phyloP scores from a whole-genome alignment of 2,888 invertebrate species.

The Sepiola atlantica region DNA sequence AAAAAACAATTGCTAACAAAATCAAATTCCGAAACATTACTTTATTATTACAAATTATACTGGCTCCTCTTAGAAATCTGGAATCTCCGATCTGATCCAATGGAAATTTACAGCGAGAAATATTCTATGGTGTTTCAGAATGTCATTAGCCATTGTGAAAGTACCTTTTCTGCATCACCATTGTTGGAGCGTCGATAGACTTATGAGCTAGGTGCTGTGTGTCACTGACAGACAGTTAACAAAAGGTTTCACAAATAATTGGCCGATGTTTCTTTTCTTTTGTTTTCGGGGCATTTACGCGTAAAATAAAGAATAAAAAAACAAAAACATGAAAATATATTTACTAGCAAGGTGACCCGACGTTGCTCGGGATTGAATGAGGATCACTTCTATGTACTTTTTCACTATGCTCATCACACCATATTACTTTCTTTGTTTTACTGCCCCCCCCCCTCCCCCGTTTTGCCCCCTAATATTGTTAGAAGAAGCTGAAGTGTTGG shows the following conservation, averaged over 20 bases:
- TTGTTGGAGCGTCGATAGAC: background rate
- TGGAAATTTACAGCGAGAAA: background rate
- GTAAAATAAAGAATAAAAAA: no score
- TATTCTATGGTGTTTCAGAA: background rate
- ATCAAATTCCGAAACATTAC: background rate
- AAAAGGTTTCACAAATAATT: background rate
- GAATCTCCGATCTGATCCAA: background rate
- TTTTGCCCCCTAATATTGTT: no score
- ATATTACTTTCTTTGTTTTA: no score
- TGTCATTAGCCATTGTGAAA: background rate
- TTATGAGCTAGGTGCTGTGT: background rate
- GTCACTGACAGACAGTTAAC: background rate
- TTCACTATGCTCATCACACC: no score
- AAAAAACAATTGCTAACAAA: background rate
- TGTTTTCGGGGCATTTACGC: background rate
- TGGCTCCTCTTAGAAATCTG: background rate
- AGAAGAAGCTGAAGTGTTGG: no score
- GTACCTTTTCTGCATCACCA: background rate
- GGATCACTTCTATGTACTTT: no score
- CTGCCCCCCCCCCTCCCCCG: no score
- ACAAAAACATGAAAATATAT: no score
- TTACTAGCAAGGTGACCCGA: no score
- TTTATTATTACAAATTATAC: no score
- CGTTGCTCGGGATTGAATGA: no score
- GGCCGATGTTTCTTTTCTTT: background rate